These are phyloP conservation scores for Apogon talboti DNA, from an alignment of 2,797 vertebrate genomes.

Conservation along the genomic window DNA sequence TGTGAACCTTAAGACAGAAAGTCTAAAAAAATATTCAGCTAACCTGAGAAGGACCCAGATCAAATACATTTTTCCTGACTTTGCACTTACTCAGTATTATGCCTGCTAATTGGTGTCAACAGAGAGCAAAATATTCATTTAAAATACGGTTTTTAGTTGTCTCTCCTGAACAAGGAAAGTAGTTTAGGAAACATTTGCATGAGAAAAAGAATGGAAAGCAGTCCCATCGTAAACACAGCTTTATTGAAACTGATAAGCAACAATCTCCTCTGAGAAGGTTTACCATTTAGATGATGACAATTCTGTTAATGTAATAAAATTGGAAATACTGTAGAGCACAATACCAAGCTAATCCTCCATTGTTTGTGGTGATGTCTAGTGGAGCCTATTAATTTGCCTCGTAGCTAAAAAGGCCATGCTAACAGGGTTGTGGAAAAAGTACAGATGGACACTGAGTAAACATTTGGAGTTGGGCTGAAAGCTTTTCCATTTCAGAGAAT, in stretches of 20 bases:
- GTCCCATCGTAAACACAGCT: constrained; percentile 2
- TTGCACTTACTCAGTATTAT: constrained; percentile 45
- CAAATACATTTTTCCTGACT: constrained; percentile 60
- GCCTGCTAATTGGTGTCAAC: constrained; percentile 59
- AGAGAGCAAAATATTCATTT: constrained; percentile 45
- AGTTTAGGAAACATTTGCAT: constrained; percentile 27
- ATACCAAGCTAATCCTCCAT: neutral
- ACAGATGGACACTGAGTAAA: constrained; percentile 63
- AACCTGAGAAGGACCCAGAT: constrained; percentile 27
- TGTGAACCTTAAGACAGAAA: constrained; percentile 23
- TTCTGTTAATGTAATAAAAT: constrained; percentile 9
- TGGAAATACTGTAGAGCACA: neutral
- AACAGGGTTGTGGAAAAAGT: constrained; percentile 53
- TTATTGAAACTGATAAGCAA: constrained; percentile 12
- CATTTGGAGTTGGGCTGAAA: constrained; percentile 64
- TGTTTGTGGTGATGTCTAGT: constrained; percentile 29
- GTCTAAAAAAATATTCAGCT: constrained; percentile 27
- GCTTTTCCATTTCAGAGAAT: constrained; percentile 71
- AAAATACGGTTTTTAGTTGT: constrained; percentile 38
- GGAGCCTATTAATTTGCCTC: constrained; percentile 45
- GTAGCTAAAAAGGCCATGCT: constrained; percentile 40
- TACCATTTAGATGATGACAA: constrained; percentile 33
- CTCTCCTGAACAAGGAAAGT: constrained; percentile 19
- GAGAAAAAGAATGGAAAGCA: constrained; percentile 6
- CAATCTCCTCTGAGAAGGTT: constrained; percentile 2